A percentile compares a stretch with the other conserved stretches of the same genome.
Conservation (phyloP, 1,140 invertebrate genomes). For the Conopomorpha cramerella region DNA sequence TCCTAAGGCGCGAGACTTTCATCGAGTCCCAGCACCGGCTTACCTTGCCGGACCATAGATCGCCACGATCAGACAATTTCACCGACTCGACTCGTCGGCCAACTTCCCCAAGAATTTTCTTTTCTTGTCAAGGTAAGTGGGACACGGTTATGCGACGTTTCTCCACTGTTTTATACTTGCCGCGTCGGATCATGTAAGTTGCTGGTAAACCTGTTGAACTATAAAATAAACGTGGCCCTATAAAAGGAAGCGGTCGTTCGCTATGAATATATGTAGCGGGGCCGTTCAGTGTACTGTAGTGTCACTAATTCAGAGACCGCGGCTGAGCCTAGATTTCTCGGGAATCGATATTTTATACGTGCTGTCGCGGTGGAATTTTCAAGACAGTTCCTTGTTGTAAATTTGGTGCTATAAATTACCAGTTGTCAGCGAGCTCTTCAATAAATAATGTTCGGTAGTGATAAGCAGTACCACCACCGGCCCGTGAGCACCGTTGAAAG, state of each 20-base stretch:
- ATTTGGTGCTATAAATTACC: constrained; percentile 15
- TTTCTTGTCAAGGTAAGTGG: constrained; percentile 3
- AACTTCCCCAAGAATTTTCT: constrained; percentile 2
- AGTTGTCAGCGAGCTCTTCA: constrained; percentile 12
- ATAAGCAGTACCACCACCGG: constrained; percentile 26
- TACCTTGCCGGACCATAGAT: constrained; percentile 1
- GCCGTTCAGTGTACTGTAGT: not conserved
- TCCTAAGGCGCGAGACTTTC: too few relatives aligned
- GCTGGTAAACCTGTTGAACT: too few relatives aligned
- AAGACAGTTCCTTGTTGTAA: constrained; percentile 6
- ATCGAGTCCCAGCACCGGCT: not conserved
- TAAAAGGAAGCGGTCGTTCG: too few relatives aligned
- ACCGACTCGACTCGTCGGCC: not conserved
- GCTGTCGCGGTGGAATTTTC: not conserved
- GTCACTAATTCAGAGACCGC: too few relatives aligned
- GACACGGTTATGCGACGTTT: constrained; percentile 4
- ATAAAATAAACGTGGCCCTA: too few relatives aligned
- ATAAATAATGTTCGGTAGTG: constrained; percentile 30
- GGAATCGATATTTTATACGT: not conserved
- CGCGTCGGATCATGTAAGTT: not conserved
- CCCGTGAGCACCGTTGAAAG: constrained; percentile 39
- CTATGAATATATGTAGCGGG: too few relatives aligned
- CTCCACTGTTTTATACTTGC: not conserved
- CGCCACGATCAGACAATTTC: constrained; percentile 3
- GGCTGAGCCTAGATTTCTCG: too few relatives aligned